Conservation (phyloP, 2,113 vertebrate genomes). For the Butorides virescens region DNA sequence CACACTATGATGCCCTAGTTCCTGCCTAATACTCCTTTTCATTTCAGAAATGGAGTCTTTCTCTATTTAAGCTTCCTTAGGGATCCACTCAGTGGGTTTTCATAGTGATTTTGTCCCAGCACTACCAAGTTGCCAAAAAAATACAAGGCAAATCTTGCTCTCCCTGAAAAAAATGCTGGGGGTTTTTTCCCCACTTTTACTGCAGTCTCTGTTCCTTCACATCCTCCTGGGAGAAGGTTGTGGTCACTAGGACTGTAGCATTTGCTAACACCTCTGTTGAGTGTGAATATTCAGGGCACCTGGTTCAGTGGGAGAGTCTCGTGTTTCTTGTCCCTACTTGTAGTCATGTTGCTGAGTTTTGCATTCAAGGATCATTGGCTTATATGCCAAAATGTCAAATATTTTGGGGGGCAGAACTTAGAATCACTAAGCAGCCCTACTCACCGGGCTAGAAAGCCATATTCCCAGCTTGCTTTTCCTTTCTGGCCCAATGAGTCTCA, state of each 20-base stretch:
- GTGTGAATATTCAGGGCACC: background rate
- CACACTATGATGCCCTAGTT: background rate
- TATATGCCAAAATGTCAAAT: background rate
- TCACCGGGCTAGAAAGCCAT: background rate
- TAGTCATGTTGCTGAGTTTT: background rate
- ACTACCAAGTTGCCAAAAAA: background rate
- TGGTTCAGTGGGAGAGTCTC: background rate
- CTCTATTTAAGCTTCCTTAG: background rate
- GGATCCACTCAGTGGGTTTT: background rate
- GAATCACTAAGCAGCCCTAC: background rate
- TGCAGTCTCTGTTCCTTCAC: background rate
- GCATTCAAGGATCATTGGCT: background rate
- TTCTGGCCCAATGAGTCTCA: background rate
- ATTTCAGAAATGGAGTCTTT: background rate
- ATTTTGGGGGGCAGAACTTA: background rate
- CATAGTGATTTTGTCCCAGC: background rate
- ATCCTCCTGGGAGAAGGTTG: background rate
- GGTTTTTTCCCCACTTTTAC: rapidly evolving
- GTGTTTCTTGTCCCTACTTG: background rate
- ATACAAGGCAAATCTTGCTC: background rate
- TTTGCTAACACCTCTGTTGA: background rate
- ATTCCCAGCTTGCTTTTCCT: background rate
- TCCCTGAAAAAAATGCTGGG: background rate
- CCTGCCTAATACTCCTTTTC: background rate
- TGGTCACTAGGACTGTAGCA: background rate